These are phyloP conservation scores for Chaetodon trifasciatus DNA, from an alignment of 2,797 vertebrate species.

Conservation along the genomic window DNA sequence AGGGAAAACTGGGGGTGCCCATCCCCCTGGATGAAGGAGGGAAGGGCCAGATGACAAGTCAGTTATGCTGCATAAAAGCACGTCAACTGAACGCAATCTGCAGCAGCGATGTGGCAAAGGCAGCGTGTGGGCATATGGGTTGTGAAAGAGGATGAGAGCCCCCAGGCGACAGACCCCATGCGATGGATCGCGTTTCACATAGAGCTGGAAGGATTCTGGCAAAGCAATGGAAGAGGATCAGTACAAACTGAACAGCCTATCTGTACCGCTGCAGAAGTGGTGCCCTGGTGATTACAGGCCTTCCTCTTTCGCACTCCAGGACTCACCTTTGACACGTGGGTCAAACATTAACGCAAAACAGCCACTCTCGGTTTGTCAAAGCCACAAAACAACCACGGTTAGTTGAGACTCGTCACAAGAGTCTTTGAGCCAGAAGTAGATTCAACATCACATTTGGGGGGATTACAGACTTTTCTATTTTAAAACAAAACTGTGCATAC, in stretches of 20 bases:
- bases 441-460: not conserved
- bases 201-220: constrained; percentile 58
- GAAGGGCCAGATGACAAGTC: constrained; percentile 48
- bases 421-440: not conserved
- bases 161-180: constrained; percentile 66
- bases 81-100: constrained; percentile 75
- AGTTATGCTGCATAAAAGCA: constrained; percentile 63
- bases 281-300: not conserved
- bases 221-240: constrained; percentile 61
- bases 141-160: constrained; percentile 65
- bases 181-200: constrained; percentile 77
- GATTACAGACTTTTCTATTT: not conserved
- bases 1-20: constrained; percentile 18
- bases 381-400: not conserved
- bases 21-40: constrained; percentile 19
- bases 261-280: constrained; percentile 8
- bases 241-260: constrained; percentile 31
- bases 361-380: not conserved
- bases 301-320: not conserved
- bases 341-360: constrained; percentile 14
- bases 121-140: constrained; percentile 66
- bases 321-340: constrained; percentile 36
- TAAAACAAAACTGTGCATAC: not conserved
- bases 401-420: not conserved
- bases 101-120: constrained; percentile 71